A percentile compares a stretch with the other conserved stretches of the same genome.
These are phyloP conservation scores for Crotalus viridis DNA, from an alignment of 2,113 vertebrate species.

Conservation along the genomic window DNA sequence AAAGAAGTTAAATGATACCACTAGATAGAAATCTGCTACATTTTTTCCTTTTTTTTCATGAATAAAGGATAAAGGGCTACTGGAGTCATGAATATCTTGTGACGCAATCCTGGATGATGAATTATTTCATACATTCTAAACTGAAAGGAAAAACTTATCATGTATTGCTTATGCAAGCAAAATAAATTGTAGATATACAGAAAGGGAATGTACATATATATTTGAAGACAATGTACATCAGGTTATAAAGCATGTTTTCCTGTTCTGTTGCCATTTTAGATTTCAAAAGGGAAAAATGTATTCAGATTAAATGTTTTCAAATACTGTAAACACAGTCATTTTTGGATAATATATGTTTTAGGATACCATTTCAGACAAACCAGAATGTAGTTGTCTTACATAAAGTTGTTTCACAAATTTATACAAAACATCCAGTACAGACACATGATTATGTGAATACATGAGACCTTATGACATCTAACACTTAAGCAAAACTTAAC, in stretches of 20 bases:
- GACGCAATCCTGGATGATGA: slow-evolving; percentile 25
- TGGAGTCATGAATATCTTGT: slow-evolving; percentile 27
- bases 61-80: slow-evolving; percentile 13
- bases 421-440: not conserved
- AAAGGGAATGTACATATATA: slow-evolving; percentile 14
- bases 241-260: not conserved
- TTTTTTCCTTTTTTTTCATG: not conserved
- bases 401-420: not conserved
- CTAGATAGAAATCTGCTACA: not conserved
- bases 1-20: not conserved
- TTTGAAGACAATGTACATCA: not conserved
- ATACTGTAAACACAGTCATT: not conserved
- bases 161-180: slow-evolving; percentile 35
- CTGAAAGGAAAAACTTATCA: slow-evolving; percentile 18
- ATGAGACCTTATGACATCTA: not conserved
- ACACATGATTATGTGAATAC: not conserved
- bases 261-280: not conserved
- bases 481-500: not conserved
- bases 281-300: not conserved
- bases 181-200: slow-evolving; percentile 25
- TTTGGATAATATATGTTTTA: not conserved
- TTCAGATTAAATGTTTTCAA: not conserved
- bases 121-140: slow-evolving; percentile 8
- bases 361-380: not conserved
- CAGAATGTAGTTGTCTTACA: not conserved